Percentiles rank a stretch among this genome's conserved stretches.
These are phyloP conservation scores for Botia almorhae DNA, from an alignment of 2,797 vertebrate species.

Conservation along the genomic window DNA sequence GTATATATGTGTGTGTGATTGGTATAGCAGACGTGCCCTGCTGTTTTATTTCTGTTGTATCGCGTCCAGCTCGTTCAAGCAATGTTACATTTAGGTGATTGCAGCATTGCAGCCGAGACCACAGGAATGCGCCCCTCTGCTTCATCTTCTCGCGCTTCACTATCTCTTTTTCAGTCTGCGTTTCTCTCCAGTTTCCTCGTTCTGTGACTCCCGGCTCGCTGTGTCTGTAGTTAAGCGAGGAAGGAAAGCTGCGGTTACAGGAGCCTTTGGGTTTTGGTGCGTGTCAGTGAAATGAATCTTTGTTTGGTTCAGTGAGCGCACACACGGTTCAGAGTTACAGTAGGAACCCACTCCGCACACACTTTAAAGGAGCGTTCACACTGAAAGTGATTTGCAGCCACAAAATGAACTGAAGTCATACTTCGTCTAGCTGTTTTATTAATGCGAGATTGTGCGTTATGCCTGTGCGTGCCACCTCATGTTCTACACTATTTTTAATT, in stretches of 20 bases:
- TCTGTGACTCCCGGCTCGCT: constrained; percentile 41
- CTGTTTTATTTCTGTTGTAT: constrained; percentile 79
- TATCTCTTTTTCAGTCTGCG: constrained; percentile 61
- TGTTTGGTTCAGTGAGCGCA: background rate
- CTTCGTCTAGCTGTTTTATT: background rate
- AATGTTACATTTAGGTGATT: constrained; percentile 77
- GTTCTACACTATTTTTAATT: background rate
- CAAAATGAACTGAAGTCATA: background rate
- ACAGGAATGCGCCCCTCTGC: constrained; percentile 73
- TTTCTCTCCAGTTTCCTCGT: constrained; percentile 67
- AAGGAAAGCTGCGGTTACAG: constrained; percentile 11
- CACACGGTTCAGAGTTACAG: background rate
- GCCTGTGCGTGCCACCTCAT: background rate
- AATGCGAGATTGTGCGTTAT: background rate
- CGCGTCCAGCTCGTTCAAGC: constrained; percentile 74
- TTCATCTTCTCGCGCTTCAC: constrained; percentile 21
- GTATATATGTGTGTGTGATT: constrained; percentile 57
- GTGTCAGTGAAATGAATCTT: constrained; percentile 21
- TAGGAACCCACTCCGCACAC: background rate
- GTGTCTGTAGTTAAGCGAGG: background rate
- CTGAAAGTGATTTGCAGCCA: background rate
- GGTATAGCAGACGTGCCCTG: constrained; percentile 76
- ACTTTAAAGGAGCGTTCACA: background rate
- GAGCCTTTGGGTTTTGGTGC: constrained; percentile 58
- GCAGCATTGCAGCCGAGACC: constrained; percentile 76